These are phyloP conservation scores for Promerops cafer DNA, from an alignment of 2,113 vertebrate genomes.

Conservation along the genomic window DNA sequence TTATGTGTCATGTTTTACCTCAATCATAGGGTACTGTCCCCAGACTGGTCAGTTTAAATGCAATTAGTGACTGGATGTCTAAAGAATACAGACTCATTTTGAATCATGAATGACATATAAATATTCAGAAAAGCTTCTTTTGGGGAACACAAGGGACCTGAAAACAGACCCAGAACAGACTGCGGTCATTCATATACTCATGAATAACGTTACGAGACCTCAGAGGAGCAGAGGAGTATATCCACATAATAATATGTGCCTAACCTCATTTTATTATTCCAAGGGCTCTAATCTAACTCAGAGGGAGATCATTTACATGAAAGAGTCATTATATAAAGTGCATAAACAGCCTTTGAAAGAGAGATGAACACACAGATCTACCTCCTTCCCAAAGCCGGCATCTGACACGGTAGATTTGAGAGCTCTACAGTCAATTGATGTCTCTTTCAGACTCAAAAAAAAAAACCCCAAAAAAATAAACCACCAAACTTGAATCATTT, in stretches of 20 bases:
- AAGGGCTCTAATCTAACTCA: neutral
- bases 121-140: neutral
- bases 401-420: neutral
- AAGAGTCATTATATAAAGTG: neutral
- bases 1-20: neutral
- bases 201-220: neutral
- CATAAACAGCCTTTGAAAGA: neutral
- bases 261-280: constrained; percentile 1
- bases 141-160: neutral
- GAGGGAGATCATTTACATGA: neutral
- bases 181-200: neutral
- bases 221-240: constrained; percentile 1
- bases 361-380: neutral
- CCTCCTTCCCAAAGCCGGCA: neutral
- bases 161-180: neutral
- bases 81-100: neutral
- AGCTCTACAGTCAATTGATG: neutral
- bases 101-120: neutral
- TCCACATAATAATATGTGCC: neutral
- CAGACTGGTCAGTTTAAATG: neutral
- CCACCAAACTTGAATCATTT: neutral
- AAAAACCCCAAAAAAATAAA: too few relatives aligned
- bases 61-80: neutral
- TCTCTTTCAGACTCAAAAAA: neutral
- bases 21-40: neutral